Conservation (phyloP, 2,797 vertebrate genomes). For the Myotis findleyi region DNA sequence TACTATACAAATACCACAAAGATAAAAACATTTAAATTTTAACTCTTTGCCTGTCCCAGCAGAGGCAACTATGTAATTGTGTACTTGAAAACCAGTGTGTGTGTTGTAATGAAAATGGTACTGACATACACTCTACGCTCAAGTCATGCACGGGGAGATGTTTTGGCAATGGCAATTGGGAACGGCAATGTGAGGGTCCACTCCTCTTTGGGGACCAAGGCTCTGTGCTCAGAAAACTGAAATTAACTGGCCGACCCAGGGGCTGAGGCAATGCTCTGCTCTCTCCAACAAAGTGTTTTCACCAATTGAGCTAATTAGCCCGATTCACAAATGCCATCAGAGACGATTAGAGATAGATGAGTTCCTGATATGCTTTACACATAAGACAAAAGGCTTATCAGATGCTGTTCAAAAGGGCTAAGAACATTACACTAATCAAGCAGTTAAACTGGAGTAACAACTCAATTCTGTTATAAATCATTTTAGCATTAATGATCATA, state of each 20-base stretch:
- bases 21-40: conserved; percentile 6
- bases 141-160: neutral
- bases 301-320: neutral
- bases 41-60: neutral
- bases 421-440: neutral
- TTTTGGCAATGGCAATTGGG: neutral
- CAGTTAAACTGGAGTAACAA: neutral
- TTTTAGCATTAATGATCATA: neutral
- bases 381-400: neutral
- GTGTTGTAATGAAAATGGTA: neutral
- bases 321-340: neutral
- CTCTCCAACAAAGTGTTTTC: neutral
- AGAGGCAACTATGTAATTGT: neutral
- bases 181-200: neutral
- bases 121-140: neutral
- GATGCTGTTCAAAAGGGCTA: neutral
- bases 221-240: neutral
- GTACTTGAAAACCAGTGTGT: neutral
- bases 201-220: neutral
- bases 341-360: neutral
- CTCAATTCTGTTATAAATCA: neutral
- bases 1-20: neutral
- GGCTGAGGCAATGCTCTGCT: neutral
- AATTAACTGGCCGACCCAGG: neutral
- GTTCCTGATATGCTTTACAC: neutral